Evolutionary conservation across 2,113 vertebrate species (phyloP).

Genomic region (Notarius lentiginosus): DNA sequence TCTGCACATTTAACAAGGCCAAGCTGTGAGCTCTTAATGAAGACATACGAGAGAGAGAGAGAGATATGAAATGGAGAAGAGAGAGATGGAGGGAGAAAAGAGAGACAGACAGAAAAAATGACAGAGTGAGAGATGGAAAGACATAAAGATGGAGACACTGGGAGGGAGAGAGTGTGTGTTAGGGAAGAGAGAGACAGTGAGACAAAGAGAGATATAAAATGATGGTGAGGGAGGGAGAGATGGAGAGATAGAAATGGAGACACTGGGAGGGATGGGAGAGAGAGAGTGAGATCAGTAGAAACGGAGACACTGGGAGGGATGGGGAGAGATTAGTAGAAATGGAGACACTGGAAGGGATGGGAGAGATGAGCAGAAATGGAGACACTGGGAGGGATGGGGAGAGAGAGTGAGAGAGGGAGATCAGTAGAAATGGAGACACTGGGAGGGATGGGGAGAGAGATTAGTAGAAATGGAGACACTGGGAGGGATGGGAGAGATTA

Average conservation of each 20-base stretch:
- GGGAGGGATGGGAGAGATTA: too few relatives aligned
- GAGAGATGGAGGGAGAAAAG: background rate
- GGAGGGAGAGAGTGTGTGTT: background rate
- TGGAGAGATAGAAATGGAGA: background rate
- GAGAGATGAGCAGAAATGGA: too few relatives aligned
- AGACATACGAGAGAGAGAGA: background rate
- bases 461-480: too few relatives aligned
- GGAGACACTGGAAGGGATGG: constrained; percentile 27
- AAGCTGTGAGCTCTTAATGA: background rate
- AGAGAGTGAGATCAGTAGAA: too few relatives aligned
- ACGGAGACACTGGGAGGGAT: too few relatives aligned
- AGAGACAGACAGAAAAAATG: too few relatives aligned
- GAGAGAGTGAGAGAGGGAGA: background rate
- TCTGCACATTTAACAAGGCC: constrained; percentile 41
- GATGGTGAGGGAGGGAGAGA: background rate
- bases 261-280: background rate
- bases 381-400: too few relatives aligned
- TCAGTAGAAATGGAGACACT: background rate
- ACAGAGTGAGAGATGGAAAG: background rate
- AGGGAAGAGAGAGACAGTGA: too few relatives aligned
- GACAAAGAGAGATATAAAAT: background rate
- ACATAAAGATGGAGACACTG: background rate
- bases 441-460: background rate
- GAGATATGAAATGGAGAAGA: background rate
- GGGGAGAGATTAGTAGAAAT: background rate